These are phyloP conservation scores for Myotis davidii DNA, from an alignment of 2,113 vertebrate species.

Conservation along the genomic window DNA sequence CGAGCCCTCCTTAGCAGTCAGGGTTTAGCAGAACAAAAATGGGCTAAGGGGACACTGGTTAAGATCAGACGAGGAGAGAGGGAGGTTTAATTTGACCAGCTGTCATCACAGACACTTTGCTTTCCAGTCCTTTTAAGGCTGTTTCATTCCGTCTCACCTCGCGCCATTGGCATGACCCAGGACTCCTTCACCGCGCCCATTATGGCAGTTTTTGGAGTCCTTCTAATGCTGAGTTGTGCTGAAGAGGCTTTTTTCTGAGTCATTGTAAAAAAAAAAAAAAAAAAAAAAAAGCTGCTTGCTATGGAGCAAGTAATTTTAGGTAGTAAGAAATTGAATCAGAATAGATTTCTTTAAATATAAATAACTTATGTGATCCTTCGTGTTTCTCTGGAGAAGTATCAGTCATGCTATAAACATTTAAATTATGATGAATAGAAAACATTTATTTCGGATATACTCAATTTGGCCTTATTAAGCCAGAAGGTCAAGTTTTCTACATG, in stretches of 20 bases:
- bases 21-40: neutral
- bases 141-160: neutral
- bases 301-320: neutral
- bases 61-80: neutral
- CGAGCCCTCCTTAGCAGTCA: neutral
- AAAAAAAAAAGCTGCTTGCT: neutral
- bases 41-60: neutral
- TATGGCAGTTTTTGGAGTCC: neutral
- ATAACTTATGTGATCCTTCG: neutral
- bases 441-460: constrained; percentile 25
- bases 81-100: neutral
- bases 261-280: neutral
- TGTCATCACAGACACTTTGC: neutral
- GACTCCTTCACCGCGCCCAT: neutral
- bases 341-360: constrained; percentile 20
- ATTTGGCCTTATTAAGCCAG: constrained; percentile 27
- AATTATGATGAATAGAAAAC: constrained; percentile 34
- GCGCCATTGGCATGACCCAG: neutral
- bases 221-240: neutral
- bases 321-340: neutral
- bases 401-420: constrained; percentile 43
- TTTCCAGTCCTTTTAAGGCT: neutral
- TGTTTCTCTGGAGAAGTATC: constrained; percentile 36
- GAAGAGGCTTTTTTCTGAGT: neutral
- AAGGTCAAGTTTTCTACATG: constrained; percentile 36